Percentiles rank a stretch among this genome's conserved stretches.
phyloP scores from a whole-genome alignment of 2,113 vertebrate genomes.

The Rhipidura dahli region DNA sequence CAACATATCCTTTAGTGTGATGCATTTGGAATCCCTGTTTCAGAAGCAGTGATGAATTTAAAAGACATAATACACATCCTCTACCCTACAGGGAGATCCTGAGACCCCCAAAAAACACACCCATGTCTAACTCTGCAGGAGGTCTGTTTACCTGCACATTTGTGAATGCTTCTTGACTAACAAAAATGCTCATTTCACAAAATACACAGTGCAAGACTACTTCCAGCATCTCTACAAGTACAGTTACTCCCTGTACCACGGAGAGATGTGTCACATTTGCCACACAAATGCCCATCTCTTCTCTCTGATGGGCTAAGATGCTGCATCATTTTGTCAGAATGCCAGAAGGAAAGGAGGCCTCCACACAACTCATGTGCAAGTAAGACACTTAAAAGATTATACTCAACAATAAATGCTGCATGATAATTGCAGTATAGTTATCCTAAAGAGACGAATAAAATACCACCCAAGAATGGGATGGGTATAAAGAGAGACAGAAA shows the following conservation, averaged over 20 bases:
- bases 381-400: neutral
- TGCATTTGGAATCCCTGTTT: neutral
- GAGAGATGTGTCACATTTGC: neutral
- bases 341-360: neutral
- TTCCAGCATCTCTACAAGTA: neutral
- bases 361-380: neutral
- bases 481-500: neutral
- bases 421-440: neutral
- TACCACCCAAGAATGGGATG: neutral
- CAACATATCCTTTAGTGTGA: neutral
- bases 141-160: neutral
- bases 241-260: neutral
- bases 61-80: neutral
- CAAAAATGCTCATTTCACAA: neutral
- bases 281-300: neutral
- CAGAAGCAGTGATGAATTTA: neutral
- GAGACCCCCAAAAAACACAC: rapidly evolving
- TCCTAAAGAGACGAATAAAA: neutral
- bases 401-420: neutral
- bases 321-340: neutral
- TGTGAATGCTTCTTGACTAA: neutral
- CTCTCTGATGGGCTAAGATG: neutral
- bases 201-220: neutral
- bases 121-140: neutral
- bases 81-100: neutral